phyloP scores from a whole-genome alignment of 2,888 invertebrate species.

The Epinotia bilunana region DNA sequence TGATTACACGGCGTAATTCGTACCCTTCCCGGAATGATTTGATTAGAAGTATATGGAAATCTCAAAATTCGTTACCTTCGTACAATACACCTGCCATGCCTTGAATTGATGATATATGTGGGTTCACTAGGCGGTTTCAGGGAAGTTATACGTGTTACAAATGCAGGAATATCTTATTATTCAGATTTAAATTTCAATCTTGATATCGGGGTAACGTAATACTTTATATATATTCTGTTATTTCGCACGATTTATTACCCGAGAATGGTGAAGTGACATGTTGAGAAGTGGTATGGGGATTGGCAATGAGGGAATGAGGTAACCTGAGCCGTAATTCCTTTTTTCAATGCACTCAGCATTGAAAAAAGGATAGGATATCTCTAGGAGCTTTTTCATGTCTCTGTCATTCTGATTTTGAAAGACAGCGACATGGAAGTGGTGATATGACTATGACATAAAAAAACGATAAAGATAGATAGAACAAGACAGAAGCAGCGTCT shows the following conservation, averaged over 20 bases:
- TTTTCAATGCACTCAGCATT: no score
- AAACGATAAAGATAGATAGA: no score
- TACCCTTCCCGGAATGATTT: not conserved
- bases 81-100: not conserved
- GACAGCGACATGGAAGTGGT: not conserved
- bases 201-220: not conserved
- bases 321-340: not conserved
- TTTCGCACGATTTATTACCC: conserved; percentile 1
- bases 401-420: not conserved
- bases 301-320: not conserved
- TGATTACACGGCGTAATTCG: not conserved
- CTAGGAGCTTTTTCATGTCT: not conserved
- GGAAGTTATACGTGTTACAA: conserved; percentile 6
- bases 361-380: not conserved
- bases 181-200: not conserved
- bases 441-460: not conserved
- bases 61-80: conserved; percentile 7
- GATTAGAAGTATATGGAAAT: not conserved
- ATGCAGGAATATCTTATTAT: conserved; percentile 2
- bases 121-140: conserved; percentile 1
- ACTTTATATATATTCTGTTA: not conserved
- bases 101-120: conserved; percentile 15
- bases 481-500: no score
- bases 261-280: not conserved
- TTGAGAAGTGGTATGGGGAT: not conserved